phyloP scores from a whole-genome alignment of 2,888 invertebrate species.

The Diaphora mendica region DNA sequence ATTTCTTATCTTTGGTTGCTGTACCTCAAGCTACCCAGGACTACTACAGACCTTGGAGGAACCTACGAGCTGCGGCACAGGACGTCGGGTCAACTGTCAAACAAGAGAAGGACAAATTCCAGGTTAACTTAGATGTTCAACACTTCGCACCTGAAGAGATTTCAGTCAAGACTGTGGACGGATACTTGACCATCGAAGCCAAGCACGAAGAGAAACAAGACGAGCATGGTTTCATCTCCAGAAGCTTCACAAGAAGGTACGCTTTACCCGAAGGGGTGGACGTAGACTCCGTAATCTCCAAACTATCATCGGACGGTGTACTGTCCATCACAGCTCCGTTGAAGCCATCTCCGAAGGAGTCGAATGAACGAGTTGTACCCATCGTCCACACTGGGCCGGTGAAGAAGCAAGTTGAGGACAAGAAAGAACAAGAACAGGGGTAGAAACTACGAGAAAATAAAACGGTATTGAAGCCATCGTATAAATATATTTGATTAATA shows the following conservation, averaged over 20 bases:
- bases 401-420: constrained; percentile 46
- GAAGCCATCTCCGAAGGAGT: constrained; percentile 66
- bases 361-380: constrained; percentile 88
- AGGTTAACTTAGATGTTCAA: constrained; percentile 90
- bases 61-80: constrained; percentile 73
- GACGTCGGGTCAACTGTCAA: constrained; percentile 83
- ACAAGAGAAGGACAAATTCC: constrained; percentile 84
- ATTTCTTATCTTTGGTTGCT: constrained; percentile 63
- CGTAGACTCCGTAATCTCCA: constrained; percentile 89
- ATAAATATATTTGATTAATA: too few species aligned
- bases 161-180: constrained; percentile 90
- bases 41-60: constrained; percentile 88
- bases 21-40: constrained; percentile 58
- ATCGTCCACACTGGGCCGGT: constrained; percentile 90
- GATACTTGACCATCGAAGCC: constrained; percentile 89
- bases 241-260: constrained; percentile 90
- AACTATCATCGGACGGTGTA: constrained; percentile 92
- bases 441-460: not conserved
- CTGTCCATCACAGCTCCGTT: constrained; percentile 90
- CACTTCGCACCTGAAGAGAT: constrained; percentile 92
- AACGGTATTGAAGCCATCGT: not conserved
- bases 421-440: constrained; percentile 2
- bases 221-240: constrained; percentile 91
- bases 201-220: constrained; percentile 93
- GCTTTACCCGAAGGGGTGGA: constrained; percentile 86